Evolutionary conservation across 2,888 invertebrate species (phyloP).

Genomic region (Agapostemon virescens): DNA sequence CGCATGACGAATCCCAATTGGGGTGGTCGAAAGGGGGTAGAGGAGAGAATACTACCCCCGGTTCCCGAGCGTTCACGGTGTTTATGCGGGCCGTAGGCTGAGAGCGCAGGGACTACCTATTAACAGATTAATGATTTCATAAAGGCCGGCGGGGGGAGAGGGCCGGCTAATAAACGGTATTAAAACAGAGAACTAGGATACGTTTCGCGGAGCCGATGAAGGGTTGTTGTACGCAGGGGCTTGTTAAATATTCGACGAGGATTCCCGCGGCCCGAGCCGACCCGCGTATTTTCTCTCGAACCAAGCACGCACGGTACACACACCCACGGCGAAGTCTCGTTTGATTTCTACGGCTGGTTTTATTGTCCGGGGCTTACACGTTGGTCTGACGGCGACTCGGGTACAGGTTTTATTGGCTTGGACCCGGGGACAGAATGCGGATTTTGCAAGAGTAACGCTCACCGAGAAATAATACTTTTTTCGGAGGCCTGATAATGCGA

Average conservation of each 20-base stretch:
- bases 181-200: slow-evolving; percentile 32
- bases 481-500: background rate
- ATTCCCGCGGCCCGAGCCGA: background rate
- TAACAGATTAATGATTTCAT: slow-evolving; percentile 77
- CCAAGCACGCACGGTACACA: background rate
- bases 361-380: slow-evolving; percentile 5
- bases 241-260: background rate
- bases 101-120: slow-evolving; percentile 64
- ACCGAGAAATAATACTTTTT: background rate
- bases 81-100: slow-evolving; percentile 42
- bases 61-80: slow-evolving; percentile 51
- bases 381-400: background rate
- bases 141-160: too few relatives aligned
- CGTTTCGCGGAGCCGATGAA: background rate
- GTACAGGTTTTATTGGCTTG: background rate
- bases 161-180: slow-evolving; percentile 48
- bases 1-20: slow-evolving; percentile 71
- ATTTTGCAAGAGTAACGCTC: background rate
- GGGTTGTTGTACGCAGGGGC: background rate
- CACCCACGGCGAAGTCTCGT: background rate
- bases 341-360: background rate
- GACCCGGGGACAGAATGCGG: background rate
- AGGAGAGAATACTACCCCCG: background rate
- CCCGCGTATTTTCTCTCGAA: background rate
- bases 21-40: slow-evolving; percentile 39